Base-by-base conservation (phyloP, 2,113 vertebrate species). In the Glaucomys volans region DNA sequence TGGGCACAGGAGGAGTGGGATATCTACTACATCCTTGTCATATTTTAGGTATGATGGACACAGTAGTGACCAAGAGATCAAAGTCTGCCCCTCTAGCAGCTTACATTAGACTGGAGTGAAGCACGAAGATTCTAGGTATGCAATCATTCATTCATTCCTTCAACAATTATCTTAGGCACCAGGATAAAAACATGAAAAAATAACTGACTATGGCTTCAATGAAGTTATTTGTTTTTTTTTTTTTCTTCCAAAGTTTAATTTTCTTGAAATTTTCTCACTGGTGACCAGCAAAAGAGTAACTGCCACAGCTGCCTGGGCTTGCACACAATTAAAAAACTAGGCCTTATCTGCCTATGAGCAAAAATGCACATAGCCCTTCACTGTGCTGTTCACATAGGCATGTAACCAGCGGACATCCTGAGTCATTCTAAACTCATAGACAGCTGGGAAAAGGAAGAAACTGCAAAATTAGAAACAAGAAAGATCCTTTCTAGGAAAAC, bases 161-260 rank as follows among this genome's bases (percentile, higher is more conserved):
- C 40, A 66, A 81, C 14, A 83, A 79, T 12, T 18, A 91, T 9
- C 10, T 62, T 59, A 59, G 59, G 35, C 37, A 47, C 54, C 22
- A 59, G 42, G 26, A 81, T 72, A 47, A 79, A 82, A 67, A 76
- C 35, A 75, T 54, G 35, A 50, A 67, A 82, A 90, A 66, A 35
- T 75, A 20, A 77, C 8, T 74, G 77, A n/a, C 37, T 71, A 32
- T 18, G 26, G 17, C 16, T 75, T 75, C 47, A 37, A 81, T 40
- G 37, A 77, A 30, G 44, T 32, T 85, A 30, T 52, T 28, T 67
- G 32, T 76, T 75, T 66, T 47, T 47, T 82, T 7, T 87, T 88
- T 59, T 44, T 91, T 93, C 59, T 93, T 44, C 77, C 22, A 71
- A 37, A 87, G 32, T 32, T 86, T 94, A 69, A 80, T 83, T 87